Evolutionary conservation across 1,140 invertebrate genomes (phyloP).

Genomic region (Propsilocerus akamusi): DNA sequence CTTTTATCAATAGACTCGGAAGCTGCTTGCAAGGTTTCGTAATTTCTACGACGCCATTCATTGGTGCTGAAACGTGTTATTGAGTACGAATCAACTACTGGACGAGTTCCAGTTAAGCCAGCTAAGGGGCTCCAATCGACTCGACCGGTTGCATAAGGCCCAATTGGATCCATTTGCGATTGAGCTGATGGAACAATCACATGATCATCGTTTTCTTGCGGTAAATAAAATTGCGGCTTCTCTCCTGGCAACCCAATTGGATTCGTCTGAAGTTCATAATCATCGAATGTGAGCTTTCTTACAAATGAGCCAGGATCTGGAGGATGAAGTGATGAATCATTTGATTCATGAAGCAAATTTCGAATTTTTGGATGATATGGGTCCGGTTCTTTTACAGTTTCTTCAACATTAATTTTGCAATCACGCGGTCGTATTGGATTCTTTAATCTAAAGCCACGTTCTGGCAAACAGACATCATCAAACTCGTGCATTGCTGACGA

Average conservation of each 20-base stretch:
- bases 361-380: neutral
- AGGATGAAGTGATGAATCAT: constrained; percentile 1
- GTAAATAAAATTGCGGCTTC: constrained; percentile 3
- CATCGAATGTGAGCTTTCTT: constrained; percentile 7
- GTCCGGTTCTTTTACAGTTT: neutral
- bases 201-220: neutral
- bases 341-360: neutral
- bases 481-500: neutral
- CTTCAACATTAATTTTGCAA: neutral
- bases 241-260: neutral
- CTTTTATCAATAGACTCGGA: constrained; percentile 24
- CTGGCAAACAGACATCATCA: neutral
- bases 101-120: constrained; percentile 45
- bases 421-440: neutral
- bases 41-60: constrained; percentile 47
- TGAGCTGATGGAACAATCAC: constrained; percentile 9
- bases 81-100: constrained; percentile 51
- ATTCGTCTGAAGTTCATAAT: neutral
- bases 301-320: neutral
- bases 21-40: constrained; percentile 31
- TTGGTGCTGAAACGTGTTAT: constrained; percentile 43
- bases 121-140: constrained; percentile 45
- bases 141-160: constrained; percentile 46
- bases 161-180: constrained; percentile 28
- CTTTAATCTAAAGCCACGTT: neutral